Evolutionary conservation across 2,888 invertebrate species (phyloP).

Genomic region (Pristionchus japonicus): DNA sequence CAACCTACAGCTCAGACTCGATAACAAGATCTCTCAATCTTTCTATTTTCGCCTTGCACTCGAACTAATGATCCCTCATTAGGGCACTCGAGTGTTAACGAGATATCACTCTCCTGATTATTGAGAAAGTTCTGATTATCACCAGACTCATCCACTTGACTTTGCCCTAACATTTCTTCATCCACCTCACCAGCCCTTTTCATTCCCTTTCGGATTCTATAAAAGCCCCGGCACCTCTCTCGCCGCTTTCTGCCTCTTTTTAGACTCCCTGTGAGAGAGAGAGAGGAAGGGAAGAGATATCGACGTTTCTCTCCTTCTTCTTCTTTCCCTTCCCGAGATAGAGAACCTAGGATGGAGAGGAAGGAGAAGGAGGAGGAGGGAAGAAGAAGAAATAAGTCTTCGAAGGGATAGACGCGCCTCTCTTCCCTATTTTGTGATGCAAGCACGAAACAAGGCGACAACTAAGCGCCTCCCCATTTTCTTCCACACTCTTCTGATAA

Average conservation of each 20-base stretch:
- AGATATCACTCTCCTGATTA: neutral
- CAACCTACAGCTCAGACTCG: neutral
- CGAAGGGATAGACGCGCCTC: conserved; percentile 20
- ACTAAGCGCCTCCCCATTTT: neutral
- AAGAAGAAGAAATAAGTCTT: conserved; percentile 27
- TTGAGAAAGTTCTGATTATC: neutral
- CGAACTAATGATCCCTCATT: neutral
- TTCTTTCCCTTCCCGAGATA: neutral
- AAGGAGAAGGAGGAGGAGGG: neutral
- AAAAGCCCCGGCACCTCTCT: conserved; percentile 18
- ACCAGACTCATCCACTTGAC: neutral
- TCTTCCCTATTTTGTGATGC: conserved; percentile 10
- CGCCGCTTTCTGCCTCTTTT: neutral
- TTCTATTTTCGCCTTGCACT: neutral
- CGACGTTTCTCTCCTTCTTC: conserved; percentile 40
- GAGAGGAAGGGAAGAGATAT: conserved; percentile 34
- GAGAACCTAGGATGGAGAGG: conserved; percentile 30
- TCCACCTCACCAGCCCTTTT: neutral
- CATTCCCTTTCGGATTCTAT: conserved; percentile 8
- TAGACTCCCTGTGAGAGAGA: neutral
- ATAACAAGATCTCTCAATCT: neutral
- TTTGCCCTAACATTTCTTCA: neutral
- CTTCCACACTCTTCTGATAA: neutral
- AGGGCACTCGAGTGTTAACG: neutral
- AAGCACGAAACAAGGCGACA: conserved; percentile 38